Evolutionary conservation across 2,797 vertebrate genomes (phyloP), one percentile per base, ranked within the genome.

Genomic region (Malacoctenus gilli): DNA sequence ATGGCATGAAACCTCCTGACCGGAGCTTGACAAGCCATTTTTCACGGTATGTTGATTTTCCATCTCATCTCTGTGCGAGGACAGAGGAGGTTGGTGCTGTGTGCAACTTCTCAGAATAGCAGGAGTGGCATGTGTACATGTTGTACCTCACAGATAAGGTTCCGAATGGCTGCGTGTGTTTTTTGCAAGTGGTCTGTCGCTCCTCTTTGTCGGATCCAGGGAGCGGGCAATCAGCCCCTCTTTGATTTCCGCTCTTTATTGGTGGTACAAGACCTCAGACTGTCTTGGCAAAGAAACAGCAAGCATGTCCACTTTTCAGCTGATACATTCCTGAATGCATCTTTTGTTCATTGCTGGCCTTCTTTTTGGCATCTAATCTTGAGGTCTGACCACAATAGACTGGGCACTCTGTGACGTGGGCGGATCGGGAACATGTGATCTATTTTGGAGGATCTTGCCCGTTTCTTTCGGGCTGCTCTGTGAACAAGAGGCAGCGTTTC

Each of bases 1-100:
- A 52, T 43, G 14, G 52, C 5, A 15, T 49, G 44, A 78, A 69
- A 44, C 47, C 58, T 46, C 43, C 66, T 44, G 65, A 66, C 59
- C 75, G 54, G 62, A 66, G 72, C 70, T 42, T 60, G 34, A 67
- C 63, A 54, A 72, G 63, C 36, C 53, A 61, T 74, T 85, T 83
- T 79, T 85, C 72, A 79, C 32, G 12, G 40, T 32, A 20, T 65
- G 77, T 65, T 68, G 75, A 74, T 59, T 79, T 80, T 70, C 61
- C 59, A 61, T 82, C 62, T 79, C 79, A 53, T 68, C 65, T 56
- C 68, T 19, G 62, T 75, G 72, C 57, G 66, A 72, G 41, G 57
- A 74, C 40, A 37, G 49, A 35, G 47, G 32, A 53, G 42, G 48
- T 8, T 60, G 67, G 54, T 49, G 49, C 14, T 48, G 63, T 59